Evolutionary conservation across 2,113 vertebrate genomes (phyloP), one percentile per base, ranked within the genome.

Genomic region (Chinchilla lanigera): DNA sequence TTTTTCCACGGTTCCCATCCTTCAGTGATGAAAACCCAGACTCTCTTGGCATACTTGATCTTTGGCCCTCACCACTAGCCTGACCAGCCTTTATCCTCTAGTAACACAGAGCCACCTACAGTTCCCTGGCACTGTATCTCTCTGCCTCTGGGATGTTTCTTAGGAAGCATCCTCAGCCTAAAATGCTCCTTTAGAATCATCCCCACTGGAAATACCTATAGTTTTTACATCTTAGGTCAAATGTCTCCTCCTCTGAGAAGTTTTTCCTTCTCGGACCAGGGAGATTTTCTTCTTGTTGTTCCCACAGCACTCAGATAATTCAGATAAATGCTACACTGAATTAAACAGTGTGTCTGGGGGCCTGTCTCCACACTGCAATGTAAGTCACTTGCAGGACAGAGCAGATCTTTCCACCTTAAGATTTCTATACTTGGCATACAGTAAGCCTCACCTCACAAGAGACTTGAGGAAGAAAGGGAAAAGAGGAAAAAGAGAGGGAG

Each of bases 61-160:
- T 14, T 4, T 54, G 0, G 0, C 4, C 26, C 24, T 2, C 0
- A 10, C 33, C 75, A 52, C 65, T 13, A 20, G 26, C 17, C 75
- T 56, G 0, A 24, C 28, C 50, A 60, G 35, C 56, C 88, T 47
- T 16, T 7, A 38, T 8, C 14, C 30, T 33, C 47, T 56, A 44
- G 28, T 50, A 41, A 41, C 5, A 35, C 47, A 0, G 8, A 26
- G 24, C 28, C 13, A 52, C 0, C 1, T 6, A 30, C 50, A 24
- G 28, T 47, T 41, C 56, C 38, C 26, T 8, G 33, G 60, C 1
- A 33, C 35, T 38, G 0, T 38, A 0, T 44, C 61, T 61, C 63
- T 73, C 28, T 28, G 30, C 35, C 38, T 63, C 56, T 8, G 3
- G 10, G 85, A 41, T 14, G 63, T 44, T 90, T 44, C 81, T 35